phyloP scores from a whole-genome alignment of 2,113 vertebrate species.

The Elephantulus edwardii region DNA sequence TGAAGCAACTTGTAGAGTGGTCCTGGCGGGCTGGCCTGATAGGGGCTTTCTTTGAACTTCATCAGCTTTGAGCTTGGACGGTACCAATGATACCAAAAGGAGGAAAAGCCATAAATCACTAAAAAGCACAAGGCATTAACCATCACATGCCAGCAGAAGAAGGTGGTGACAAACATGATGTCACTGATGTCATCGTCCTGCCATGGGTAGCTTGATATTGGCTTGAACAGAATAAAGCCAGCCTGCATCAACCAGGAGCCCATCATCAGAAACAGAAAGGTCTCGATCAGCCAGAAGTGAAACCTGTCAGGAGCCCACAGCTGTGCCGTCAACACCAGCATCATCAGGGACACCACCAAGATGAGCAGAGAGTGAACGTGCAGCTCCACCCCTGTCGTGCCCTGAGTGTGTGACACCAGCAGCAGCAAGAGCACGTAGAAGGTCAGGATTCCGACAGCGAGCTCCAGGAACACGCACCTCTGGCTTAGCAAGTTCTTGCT shows the following conservation, averaged over 20 bases:
- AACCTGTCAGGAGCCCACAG: conserved; percentile 51
- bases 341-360: conserved; percentile 54
- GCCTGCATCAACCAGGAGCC: conserved; percentile 79
- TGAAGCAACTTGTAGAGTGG: conserved; percentile 54
- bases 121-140: conserved; percentile 54
- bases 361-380: conserved; percentile 58
- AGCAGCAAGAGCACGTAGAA: conserved; percentile 30
- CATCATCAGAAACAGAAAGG: conserved; percentile 71
- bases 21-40: background rate
- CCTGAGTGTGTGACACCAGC: conserved; percentile 11
- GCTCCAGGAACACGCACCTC: conserved; percentile 45
- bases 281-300: conserved; percentile 58
- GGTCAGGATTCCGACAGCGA: background rate
- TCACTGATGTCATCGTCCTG: conserved; percentile 56
- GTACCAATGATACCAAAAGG: conserved; percentile 47
- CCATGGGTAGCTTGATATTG: conserved; percentile 70
- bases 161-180: conserved; percentile 80
- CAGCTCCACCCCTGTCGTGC: conserved; percentile 42
- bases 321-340: conserved; percentile 30
- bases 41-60: background rate
- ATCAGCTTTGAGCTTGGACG: background rate
- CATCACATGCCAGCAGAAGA: conserved; percentile 80
- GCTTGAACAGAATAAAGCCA: conserved; percentile 76
- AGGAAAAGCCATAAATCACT: conserved; percentile 63
- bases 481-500: conserved; percentile 54